Conservation (phyloP, 2,888 invertebrate species). For the Acleris sparsana region DNA sequence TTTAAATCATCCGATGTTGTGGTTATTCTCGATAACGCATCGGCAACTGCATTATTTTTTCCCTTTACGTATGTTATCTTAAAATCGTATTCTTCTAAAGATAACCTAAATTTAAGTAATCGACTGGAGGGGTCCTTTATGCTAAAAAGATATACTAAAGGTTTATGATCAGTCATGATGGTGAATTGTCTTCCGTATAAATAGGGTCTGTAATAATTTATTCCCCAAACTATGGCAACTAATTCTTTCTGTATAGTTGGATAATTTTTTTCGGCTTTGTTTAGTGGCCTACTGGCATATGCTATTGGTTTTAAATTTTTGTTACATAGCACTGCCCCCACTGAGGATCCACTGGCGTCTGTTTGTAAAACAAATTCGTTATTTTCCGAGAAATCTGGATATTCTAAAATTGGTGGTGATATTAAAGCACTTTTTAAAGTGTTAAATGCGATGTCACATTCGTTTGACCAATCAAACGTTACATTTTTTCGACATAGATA, state of each 20-base stretch:
- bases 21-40: conserved; percentile 6
- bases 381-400: conserved; percentile 8
- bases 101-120: conserved; percentile 1
- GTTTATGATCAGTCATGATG: conserved; percentile 5
- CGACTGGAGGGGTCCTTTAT: conserved; percentile 7
- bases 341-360: conserved; percentile 1
- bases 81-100: not conserved
- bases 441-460: conserved; percentile 2
- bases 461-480: not conserved
- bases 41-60: not conserved
- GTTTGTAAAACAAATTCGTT: conserved; percentile 20
- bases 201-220: conserved; percentile 12
- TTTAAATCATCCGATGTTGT: conserved; percentile 5
- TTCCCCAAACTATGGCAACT: conserved; percentile 11
- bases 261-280: conserved; percentile 11
- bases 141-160: conserved; percentile 1
- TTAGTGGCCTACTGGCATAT: conserved; percentile 24
- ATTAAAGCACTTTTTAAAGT: conserved; percentile 12
- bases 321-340: conserved; percentile 17
- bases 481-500: conserved; percentile 7
- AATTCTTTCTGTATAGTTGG: conserved; percentile 21
- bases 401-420: conserved; percentile 20
- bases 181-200: conserved; percentile 2
- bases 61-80: conserved; percentile 4
- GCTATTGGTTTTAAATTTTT: conserved; percentile 9